A percentile compares a stretch with the other conserved stretches of the same genome.
Conservation (phyloP, 2,888 invertebrate genomes). For the Mesodorylaimus sp. region DNA sequence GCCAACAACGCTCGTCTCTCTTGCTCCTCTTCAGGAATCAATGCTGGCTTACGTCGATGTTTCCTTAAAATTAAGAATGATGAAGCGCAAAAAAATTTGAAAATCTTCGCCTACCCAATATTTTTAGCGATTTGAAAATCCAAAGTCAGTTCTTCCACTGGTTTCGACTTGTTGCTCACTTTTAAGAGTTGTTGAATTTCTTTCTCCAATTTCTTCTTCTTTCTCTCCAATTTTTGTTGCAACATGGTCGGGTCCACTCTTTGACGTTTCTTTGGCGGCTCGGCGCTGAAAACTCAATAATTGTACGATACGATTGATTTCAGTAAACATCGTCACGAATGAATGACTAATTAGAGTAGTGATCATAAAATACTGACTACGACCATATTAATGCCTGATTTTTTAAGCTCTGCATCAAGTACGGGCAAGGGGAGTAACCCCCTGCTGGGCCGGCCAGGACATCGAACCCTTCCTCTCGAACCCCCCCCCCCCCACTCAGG, state of each 20-base stretch:
- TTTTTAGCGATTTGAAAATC: constrained; percentile 14
- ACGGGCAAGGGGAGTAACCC: no score
- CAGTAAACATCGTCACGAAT: no score
- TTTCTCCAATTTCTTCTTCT: constrained; percentile 62
- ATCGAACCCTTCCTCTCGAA: no score
- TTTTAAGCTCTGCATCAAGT: not conserved
- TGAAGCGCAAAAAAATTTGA: not conserved
- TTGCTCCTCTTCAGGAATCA: no score
- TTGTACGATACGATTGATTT: no score
- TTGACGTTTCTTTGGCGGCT: constrained; percentile 76
- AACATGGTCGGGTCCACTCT: constrained; percentile 59
- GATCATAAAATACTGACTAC: not conserved
- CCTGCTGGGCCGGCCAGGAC: no score
- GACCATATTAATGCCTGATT: not conserved
- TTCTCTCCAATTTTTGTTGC: constrained; percentile 60
- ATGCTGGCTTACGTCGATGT: no score
- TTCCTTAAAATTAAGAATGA: no score
- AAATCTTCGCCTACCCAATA: not conserved
- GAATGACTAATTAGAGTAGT: not conserved
- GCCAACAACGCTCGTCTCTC: no score
- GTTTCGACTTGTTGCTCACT: constrained; percentile 62
- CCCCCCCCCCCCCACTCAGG: no score
- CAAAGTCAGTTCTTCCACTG: constrained; percentile 60
- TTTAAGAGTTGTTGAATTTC: constrained; percentile 62
- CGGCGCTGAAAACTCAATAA: constrained; percentile 50